phyloP scores from a whole-genome alignment of 2,888 invertebrate species.

The Eilema depressum region DNA sequence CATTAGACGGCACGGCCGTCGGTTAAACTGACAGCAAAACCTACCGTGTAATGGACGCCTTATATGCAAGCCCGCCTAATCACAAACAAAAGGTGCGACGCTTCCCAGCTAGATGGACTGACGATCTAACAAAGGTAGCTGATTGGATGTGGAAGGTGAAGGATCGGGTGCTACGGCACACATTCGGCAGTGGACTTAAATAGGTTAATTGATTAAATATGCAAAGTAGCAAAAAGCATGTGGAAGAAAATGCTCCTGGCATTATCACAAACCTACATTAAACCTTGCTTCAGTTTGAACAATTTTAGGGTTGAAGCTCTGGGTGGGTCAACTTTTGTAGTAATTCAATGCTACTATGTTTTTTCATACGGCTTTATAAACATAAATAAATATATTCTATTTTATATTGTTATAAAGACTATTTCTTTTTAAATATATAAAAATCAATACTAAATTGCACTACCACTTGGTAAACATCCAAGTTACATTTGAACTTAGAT shows the following conservation, averaged over 20 bases:
- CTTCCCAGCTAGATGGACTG: too few relatives aligned
- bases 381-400: constrained; percentile 3
- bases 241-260: background rate
- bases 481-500: background rate
- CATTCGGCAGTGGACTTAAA: background rate
- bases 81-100: too few relatives aligned
- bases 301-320: background rate
- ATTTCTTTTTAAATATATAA: background rate
- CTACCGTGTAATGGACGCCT: too few relatives aligned
- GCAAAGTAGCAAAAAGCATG: background rate
- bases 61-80: too few relatives aligned
- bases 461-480: background rate
- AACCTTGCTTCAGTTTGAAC: background rate
- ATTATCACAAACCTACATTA: background rate
- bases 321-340: background rate
- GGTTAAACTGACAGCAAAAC: too few relatives aligned
- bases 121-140: too few relatives aligned
- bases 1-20: too few relatives aligned
- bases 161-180: too few relatives aligned
- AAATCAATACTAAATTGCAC: constrained; percentile 1
- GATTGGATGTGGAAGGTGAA: too few relatives aligned
- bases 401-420: background rate
- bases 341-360: background rate
- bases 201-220: background rate
- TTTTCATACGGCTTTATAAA: background rate